Base-by-base conservation (phyloP, 1,140 invertebrate genomes). In the Saccostrea cuccullata region DNA sequence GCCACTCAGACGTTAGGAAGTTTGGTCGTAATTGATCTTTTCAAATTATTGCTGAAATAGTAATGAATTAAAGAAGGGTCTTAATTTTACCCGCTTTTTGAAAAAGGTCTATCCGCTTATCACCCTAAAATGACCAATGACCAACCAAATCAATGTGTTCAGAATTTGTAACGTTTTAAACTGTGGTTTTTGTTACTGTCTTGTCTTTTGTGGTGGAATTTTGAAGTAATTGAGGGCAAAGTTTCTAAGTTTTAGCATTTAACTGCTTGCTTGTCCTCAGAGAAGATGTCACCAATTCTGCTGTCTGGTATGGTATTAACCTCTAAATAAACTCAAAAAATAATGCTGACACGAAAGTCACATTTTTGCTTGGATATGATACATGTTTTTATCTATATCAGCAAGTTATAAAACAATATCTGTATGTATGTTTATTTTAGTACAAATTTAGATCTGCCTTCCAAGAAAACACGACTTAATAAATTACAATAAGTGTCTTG, bases 21-120 rank as follows among this genome's bases (percentile, higher is more conserved):
- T 77, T 77, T 36, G 70, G 70, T 77, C 70, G 70, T 77, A 77
- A 77, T 77, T 77, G 70, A 77, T 77, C 70, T 77, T 77, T 77
- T 30, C 12, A 77, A 77, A 77, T 77, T 77, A 77, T 23, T 77
- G 70, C 26, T 77, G 30, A 77, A 77, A 36, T 77, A 77, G 26
- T 77, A 77, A 77, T 36, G 70, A 77, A 30, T 9, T 77, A 36
- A 77, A 77, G 70, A 77, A 77, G 70, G 70, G 70, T 77, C 70
- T 77, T 77, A 77, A 77, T 77, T 77, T 77, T 77, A 26, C 26
- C 70, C 70, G 70, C 70, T 77, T 77, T 26, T 77, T 77, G 26
- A 77, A 77, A 36, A 36, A 77, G 70, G 70, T 77, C 70, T 77
- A 77, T 77, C 70, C 70, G 70, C 70, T 77, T 77, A 77, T 77